These are phyloP conservation scores for Lepisosteus oculatus DNA, from an alignment of 2,113 vertebrate genomes.

Conservation along the genomic window DNA sequence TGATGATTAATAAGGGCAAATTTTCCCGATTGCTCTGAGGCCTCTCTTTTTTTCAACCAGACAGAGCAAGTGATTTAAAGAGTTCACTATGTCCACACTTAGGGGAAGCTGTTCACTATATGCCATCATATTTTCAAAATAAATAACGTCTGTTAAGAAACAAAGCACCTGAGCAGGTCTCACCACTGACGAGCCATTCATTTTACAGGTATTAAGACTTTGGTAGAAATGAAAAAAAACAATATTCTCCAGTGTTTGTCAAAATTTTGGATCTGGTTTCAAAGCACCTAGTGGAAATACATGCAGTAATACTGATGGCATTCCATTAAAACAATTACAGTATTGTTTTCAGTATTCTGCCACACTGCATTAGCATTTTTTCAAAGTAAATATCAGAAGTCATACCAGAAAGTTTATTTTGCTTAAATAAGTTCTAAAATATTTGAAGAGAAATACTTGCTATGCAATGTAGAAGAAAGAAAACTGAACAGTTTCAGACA, in stretches of 20 bases:
- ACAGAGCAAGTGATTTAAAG: neutral
- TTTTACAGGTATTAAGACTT: neutral
- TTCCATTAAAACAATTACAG: no score
- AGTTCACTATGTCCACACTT: neutral
- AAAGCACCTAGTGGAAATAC: neutral
- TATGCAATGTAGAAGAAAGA: no score
- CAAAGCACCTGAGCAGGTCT: neutral
- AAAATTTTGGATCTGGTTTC: neutral
- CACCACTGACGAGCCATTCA: neutral
- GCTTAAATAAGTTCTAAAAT: no score
- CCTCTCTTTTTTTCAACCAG: no score
- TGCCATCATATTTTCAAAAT: constrained; percentile 17
- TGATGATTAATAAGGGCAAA: no score
- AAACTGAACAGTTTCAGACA: no score
- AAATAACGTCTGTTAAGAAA: constrained; percentile 13
- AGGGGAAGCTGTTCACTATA: neutral
- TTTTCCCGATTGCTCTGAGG: no score
- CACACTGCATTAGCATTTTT: no score
- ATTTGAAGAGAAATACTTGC: no score
- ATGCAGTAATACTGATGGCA: neutral
- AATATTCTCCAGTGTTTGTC: neutral
- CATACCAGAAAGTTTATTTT: neutral
- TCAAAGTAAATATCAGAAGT: neutral
- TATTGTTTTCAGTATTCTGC: no score
- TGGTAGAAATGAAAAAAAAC: neutral